A percentile compares a stretch with the other conserved stretches of the same genome.
Conservation (phyloP, 2,113 vertebrate genomes). For the Sprattus sprattus region DNA sequence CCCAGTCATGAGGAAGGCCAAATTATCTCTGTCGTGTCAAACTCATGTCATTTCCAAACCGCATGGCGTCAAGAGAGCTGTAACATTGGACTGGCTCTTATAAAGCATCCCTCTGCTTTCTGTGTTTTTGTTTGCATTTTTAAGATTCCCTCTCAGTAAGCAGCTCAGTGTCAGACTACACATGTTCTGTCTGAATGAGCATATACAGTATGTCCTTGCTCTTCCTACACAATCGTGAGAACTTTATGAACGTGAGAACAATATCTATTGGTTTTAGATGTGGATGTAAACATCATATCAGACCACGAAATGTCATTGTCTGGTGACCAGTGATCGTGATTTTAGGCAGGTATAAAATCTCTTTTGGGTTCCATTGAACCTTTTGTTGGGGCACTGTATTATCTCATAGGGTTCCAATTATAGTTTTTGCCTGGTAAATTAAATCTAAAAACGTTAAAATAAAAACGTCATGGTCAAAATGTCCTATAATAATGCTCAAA, state of each 20-base stretch:
- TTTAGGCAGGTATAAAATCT: background rate
- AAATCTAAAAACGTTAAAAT: too few species aligned
- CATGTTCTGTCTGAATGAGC: background rate
- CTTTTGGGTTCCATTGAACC: background rate
- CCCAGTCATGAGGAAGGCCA: slow-evolving; percentile 42
- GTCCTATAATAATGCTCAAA: too few species aligned
- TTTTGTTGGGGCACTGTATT: background rate
- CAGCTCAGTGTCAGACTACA: slow-evolving; percentile 39
- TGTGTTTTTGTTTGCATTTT: slow-evolving; percentile 54
- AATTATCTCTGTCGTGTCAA: slow-evolving; percentile 52
- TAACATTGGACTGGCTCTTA: slow-evolving; percentile 25
- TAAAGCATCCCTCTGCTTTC: slow-evolving; percentile 59
- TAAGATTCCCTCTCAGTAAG: slow-evolving; percentile 49
- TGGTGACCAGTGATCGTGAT: background rate
- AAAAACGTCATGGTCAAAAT: too few species aligned
- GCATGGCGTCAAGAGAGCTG: slow-evolving; percentile 5
- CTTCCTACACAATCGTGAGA: too few species aligned
- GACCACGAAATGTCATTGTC: background rate
- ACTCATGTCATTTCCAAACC: slow-evolving; percentile 50
- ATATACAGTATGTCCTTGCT: background rate
- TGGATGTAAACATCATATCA: too few species aligned
- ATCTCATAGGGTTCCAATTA: too few species aligned
- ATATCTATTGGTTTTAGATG: too few species aligned
- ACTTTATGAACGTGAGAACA: too few species aligned
- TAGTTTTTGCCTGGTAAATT: too few species aligned